These are phyloP conservation scores for Aurelia coerulea DNA, from an alignment of 30 jellyfish, hydroid and myxozoan species.

Conservation along the genomic window DNA sequence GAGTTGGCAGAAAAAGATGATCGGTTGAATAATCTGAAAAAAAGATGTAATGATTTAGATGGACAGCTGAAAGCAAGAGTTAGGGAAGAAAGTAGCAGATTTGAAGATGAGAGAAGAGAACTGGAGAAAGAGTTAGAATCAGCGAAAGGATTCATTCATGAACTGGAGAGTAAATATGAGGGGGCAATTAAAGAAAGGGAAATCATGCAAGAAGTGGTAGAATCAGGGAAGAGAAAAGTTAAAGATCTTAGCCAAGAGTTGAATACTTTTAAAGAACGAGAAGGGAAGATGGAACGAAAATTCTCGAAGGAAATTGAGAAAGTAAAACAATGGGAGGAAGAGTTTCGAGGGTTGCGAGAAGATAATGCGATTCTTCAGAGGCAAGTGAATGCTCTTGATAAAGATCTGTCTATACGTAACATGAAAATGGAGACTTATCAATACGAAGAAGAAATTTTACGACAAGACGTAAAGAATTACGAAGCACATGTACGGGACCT, in stretches of 20 bases:
- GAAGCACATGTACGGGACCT: conserved; percentile 35
- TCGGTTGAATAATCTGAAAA: conserved; percentile 20
- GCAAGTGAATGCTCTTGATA: conserved; percentile 61
- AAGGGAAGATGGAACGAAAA: conserved; percentile 28
- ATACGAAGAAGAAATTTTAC: conserved; percentile 67
- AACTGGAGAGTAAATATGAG: conserved; percentile 40
- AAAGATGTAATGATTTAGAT: conserved; percentile 35
- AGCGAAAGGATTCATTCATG: conserved; percentile 18
- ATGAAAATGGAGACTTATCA: conserved; percentile 61
- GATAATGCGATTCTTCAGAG: conserved; percentile 52
- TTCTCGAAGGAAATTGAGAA: conserved; percentile 33
- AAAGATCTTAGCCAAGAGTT: conserved; percentile 44
- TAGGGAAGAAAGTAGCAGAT: background rate
- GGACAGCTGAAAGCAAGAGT: background rate
- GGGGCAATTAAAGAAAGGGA: conserved; percentile 15
- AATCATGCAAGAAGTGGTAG: conserved; percentile 23
- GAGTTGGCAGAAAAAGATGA: conserved; percentile 71
- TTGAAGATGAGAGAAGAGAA: conserved; percentile 17
- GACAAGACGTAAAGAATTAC: conserved; percentile 42
- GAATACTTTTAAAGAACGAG: conserved; percentile 9
- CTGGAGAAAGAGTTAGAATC: conserved; percentile 31
- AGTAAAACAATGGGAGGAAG: conserved; percentile 20
- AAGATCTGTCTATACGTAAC: conserved; percentile 52
- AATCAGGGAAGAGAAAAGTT: conserved; percentile 35
- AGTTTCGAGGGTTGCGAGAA: conserved; percentile 20